Evolutionary conservation across 2,113 vertebrate genomes (phyloP).

Genomic region (Gracilinanus agilis): DNA sequence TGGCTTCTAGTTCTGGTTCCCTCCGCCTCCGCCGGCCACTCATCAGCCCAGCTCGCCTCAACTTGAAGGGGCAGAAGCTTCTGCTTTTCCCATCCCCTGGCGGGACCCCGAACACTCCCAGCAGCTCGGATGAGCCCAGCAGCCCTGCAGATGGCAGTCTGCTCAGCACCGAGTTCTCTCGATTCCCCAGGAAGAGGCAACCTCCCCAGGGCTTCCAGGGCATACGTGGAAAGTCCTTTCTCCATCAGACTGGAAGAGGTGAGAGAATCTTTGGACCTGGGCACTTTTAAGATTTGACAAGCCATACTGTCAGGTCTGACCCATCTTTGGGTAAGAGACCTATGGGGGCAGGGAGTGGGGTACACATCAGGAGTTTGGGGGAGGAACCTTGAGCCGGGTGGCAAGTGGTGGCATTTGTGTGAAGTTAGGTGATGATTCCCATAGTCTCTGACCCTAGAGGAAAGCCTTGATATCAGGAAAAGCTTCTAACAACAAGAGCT

Average conservation of each 20-base stretch:
- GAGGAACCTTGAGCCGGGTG: no score
- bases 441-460: background rate
- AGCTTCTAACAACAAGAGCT: no score
- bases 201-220: slow-evolving; percentile 46
- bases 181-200: slow-evolving; percentile 36
- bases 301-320: background rate
- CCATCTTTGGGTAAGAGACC: background rate
- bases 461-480: no score
- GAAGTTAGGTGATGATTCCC: background rate
- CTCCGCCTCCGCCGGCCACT: slow-evolving; percentile 91
- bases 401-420: no score
- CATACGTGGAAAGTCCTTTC: background rate
- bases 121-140: slow-evolving; percentile 81
- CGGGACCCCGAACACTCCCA: slow-evolving; percentile 68
- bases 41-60: slow-evolving; percentile 96
- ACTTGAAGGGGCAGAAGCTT: slow-evolving; percentile 91
- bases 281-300: background rate
- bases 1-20: slow-evolving; percentile 92
- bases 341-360: background rate
- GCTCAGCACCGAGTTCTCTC: slow-evolving; percentile 78
- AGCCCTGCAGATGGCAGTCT: slow-evolving; percentile 79
- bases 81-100: slow-evolving; percentile 86
- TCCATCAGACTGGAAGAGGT: background rate
- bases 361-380: no score
- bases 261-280: fast-evolving